These are phyloP conservation scores for Anagyrus pseudococci DNA, from an alignment of 2,888 invertebrate genomes.

Conservation along the genomic window DNA sequence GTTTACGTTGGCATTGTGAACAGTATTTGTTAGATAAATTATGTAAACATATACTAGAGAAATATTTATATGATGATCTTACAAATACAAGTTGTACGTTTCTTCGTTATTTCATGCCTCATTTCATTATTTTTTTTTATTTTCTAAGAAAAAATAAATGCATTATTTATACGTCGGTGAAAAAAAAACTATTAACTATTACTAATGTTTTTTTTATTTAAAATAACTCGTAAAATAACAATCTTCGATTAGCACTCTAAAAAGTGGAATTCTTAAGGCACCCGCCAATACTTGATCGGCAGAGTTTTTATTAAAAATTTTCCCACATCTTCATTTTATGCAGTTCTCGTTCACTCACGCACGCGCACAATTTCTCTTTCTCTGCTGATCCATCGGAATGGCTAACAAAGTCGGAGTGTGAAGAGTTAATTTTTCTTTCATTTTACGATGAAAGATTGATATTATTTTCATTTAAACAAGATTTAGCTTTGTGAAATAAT, in stretches of 20 bases:
- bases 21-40: slow-evolving; percentile 29
- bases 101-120: too few relatives aligned
- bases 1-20: slow-evolving; percentile 17
- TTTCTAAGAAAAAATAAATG: slow-evolving; percentile 39
- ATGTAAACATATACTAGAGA: slow-evolving; percentile 47
- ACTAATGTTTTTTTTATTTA: slow-evolving; percentile 33
- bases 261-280: slow-evolving; percentile 43
- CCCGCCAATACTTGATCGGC: slow-evolving; percentile 27
- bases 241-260: slow-evolving; percentile 42
- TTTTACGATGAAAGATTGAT: slow-evolving; percentile 30
- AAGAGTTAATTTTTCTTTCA: slow-evolving; percentile 18
- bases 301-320: slow-evolving; percentile 33
- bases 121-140: slow-evolving; percentile 38
- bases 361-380: slow-evolving; percentile 25
- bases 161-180: slow-evolving; percentile 47
- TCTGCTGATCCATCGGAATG: slow-evolving; percentile 36
- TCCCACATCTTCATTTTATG: slow-evolving; percentile 17
- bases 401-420: slow-evolving; percentile 33
- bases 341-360: slow-evolving; percentile 30
- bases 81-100: too few relatives aligned
- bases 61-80: too few relatives aligned
- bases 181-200: slow-evolving; percentile 22
- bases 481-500: slow-evolving; percentile 7
- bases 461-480: slow-evolving; percentile 18
- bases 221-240: slow-evolving; percentile 36